Conservation (phyloP, 2,888 invertebrate genomes). For the Lasioglossum figueresi region DNA sequence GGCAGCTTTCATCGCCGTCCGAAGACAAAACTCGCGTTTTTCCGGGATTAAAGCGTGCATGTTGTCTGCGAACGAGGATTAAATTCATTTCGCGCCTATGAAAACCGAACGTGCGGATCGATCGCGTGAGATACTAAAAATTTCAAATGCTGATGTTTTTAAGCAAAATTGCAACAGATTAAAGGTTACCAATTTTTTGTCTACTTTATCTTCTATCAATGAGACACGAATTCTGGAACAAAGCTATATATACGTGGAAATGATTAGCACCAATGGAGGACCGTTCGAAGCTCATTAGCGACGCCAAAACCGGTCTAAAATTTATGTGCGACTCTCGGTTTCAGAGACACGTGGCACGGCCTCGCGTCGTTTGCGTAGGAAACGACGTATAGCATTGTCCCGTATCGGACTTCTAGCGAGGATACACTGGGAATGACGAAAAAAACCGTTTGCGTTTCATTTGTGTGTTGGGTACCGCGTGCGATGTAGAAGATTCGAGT, state of each 20-base stretch:
- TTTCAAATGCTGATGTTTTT: not conserved
- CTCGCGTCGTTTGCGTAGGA: too few species aligned
- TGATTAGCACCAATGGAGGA: not conserved
- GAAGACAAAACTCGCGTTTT: not conserved
- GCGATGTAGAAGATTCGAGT: not conserved
- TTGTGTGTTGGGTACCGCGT: not conserved
- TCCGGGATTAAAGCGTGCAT: not conserved
- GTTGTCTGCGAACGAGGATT: not conserved
- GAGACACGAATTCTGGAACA: not conserved
- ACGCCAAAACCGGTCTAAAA: not conserved
- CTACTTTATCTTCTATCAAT: not conserved
- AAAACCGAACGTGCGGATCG: not conserved
- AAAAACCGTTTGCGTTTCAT: slow-evolving; percentile 10
- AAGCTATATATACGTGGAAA: not conserved
- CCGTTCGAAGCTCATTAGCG: slow-evolving; percentile 23
- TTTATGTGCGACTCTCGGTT: not conserved
- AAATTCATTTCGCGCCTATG: not conserved
- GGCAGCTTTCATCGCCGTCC: not conserved
- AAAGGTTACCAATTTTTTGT: not conserved
- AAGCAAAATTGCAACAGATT: not conserved
- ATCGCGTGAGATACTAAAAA: not conserved
- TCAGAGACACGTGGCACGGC: not conserved
- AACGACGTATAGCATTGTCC: not conserved
- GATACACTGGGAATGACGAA: not conserved
- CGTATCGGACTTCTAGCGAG: not conserved